phyloP scores from a whole-genome alignment of 2,113 vertebrate species.

The Hippocampus comes region DNA sequence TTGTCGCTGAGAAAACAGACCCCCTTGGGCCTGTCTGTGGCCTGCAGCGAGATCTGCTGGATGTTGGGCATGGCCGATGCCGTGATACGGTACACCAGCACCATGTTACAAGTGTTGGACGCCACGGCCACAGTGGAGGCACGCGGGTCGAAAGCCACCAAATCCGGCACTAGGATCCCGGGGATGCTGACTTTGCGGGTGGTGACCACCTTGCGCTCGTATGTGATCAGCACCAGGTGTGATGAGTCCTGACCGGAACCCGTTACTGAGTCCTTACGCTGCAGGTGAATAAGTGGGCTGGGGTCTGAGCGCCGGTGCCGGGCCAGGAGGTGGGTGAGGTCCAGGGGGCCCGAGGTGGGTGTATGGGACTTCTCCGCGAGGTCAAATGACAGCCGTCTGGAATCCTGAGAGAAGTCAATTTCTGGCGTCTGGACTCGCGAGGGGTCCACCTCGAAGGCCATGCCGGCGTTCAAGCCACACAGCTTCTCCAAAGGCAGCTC shows the following conservation, averaged over 20 bases:
- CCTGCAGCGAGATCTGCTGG: slow-evolving; percentile 86
- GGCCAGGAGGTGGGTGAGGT: slow-evolving; percentile 82
- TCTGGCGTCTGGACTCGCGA: slow-evolving; percentile 60
- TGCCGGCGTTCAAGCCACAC: slow-evolving; percentile 82
- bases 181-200: slow-evolving; percentile 87
- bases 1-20: slow-evolving; percentile 86
- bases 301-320: slow-evolving; percentile 74
- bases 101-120: slow-evolving; percentile 84
- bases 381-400: slow-evolving; percentile 66
- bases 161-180: slow-evolving; percentile 91
- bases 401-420: slow-evolving; percentile 61
- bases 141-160: slow-evolving; percentile 81
- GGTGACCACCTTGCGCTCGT: slow-evolving; percentile 81
- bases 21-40: slow-evolving; percentile 88
- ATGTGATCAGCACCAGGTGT: slow-evolving; percentile 87
- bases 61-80: slow-evolving; percentile 81
- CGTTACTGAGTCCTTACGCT: slow-evolving; percentile 77
- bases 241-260: slow-evolving; percentile 89
- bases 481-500: slow-evolving; percentile 91
- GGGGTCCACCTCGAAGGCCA: slow-evolving; percentile 72
- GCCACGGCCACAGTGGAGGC: slow-evolving; percentile 83
- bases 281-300: slow-evolving; percentile 80
- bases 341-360: slow-evolving; percentile 73
- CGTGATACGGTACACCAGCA: slow-evolving; percentile 85
- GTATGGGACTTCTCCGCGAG: slow-evolving; percentile 65